Base-by-base conservation (phyloP, 2,888 invertebrate species). In the Cordilura impudica region DNA sequence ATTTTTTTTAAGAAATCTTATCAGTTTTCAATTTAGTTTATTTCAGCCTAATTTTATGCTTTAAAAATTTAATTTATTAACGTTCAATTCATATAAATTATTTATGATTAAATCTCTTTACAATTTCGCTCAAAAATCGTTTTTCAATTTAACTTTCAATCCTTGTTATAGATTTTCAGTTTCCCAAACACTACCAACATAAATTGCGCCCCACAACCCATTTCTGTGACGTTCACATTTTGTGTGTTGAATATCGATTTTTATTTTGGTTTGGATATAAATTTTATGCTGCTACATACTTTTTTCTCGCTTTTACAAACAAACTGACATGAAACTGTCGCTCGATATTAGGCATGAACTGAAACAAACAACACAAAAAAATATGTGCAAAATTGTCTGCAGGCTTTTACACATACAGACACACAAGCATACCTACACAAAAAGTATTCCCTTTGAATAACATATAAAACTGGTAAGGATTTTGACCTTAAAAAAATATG, bases 191-290 rank as follows among this genome's bases (percentile, higher is more conserved):
- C n/a, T 43, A 54, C 43, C 21, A 1, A 45, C 26, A 53, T 35
- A 14, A 51, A 53, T 51, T 72, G 47, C 29, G 39, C 18, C 29
- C 23, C 53, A 65, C 69, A 60, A 69, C 51, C 60, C 67, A 65
- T 78, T 77, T 49, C 63, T 14, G 21, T 45, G 39, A 19, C 23
- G 49, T 47, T 21, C 47, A 78, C 51, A 63, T 63, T 72, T 78
- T 61, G 31, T 73, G 69, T 72, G 74, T 19, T 70, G 66, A 74
- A 65, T 78, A 78, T 78, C 70, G 78, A 78, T 78, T 78, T 78
- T 78, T 74, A 45, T 66, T 61, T 53, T 23, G 43, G 10, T 66
- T 78, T 66, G 45, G n/a, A 54, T 61, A 60, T 31, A 61, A 54
- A 53, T 23, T 47, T 58, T 19, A 49, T 35, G 45, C 49, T 45